Evolutionary conservation across 2,888 invertebrate genomes (phyloP).

Genomic region (Drosophila suboccidentalis): DNA sequence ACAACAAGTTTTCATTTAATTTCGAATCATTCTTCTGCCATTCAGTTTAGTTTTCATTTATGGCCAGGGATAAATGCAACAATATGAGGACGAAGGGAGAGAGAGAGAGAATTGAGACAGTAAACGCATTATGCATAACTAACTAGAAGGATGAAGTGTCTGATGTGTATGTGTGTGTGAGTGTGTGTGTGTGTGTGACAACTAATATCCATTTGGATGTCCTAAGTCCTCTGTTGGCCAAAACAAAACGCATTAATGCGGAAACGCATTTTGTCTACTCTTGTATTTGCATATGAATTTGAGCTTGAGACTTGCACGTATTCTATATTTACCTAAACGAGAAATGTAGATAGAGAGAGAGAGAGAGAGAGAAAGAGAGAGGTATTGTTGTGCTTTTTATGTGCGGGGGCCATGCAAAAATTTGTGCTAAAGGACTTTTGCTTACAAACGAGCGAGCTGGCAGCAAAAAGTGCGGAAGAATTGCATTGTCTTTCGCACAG

Average conservation of each 20-base stretch:
- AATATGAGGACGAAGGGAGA: too few relatives aligned
- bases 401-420: constrained; percentile 62
- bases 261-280: constrained; percentile 74
- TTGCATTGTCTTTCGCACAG: constrained; percentile 69
- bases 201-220: constrained; percentile 74
- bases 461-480: constrained; percentile 79
- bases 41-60: constrained; percentile 18
- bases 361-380: constrained; percentile 1
- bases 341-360: neutral
- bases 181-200: constrained; percentile 41
- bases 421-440: constrained; percentile 76
- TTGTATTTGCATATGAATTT: constrained; percentile 69
- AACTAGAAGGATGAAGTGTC: constrained; percentile 45
- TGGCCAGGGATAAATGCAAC: neutral
- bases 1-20: constrained; percentile 22
- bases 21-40: constrained; percentile 7
- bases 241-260: constrained; percentile 81
- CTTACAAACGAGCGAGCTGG: constrained; percentile 80
- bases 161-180: neutral
- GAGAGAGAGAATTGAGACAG: neutral
- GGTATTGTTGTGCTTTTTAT: constrained; percentile 75
- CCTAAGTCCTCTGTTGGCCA: constrained; percentile 43
- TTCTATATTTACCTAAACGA: constrained; percentile 67
- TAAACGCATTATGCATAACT: constrained; percentile 43
- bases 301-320: constrained; percentile 58